Conservation (phyloP, 2,888 invertebrate species). For the Chrysodeixis includens region DNA sequence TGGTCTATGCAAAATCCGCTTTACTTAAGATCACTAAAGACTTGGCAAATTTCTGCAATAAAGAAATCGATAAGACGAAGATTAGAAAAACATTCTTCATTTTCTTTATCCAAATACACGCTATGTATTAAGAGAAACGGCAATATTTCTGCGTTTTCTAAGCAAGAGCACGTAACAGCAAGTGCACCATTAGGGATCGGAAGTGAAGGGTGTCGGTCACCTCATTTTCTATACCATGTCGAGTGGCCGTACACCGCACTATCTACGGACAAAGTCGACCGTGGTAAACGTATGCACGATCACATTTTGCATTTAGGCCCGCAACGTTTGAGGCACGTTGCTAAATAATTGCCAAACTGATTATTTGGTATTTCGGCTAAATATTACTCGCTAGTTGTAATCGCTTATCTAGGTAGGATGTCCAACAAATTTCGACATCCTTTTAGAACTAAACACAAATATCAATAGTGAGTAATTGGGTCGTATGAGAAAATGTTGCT, state of each 20-base stretch:
- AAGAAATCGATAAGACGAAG: constrained; percentile 1
- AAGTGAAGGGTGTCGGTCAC: constrained; percentile 62
- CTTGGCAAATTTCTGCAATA: not conserved
- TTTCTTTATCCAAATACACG: constrained; percentile 26
- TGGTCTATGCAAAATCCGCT: not conserved
- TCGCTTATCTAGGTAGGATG: not conserved
- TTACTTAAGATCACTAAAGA: not conserved
- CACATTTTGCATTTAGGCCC: constrained; percentile 26
- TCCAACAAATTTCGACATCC: not conserved
- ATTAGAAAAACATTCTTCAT: constrained; percentile 28
- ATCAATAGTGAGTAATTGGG: not conserved
- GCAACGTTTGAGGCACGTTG: constrained; percentile 16
- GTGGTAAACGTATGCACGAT: constrained; percentile 39
- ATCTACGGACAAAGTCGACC: constrained; percentile 34
- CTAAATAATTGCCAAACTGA: not conserved
- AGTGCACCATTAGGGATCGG: constrained; percentile 59
- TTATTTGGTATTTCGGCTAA: too few relatives aligned
- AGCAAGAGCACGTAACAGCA: constrained; percentile 46
- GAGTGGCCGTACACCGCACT: constrained; percentile 34
- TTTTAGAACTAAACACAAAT: not conserved
- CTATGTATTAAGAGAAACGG: constrained; percentile 45
- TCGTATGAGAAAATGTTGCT: not conserved
- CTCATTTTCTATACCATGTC: constrained; percentile 57
- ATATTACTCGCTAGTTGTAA: too few relatives aligned
- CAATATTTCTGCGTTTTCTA: constrained; percentile 48